These are phyloP conservation scores for Folsomia candida DNA, from an alignment of 2,888 invertebrate species.

Conservation along the genomic window DNA sequence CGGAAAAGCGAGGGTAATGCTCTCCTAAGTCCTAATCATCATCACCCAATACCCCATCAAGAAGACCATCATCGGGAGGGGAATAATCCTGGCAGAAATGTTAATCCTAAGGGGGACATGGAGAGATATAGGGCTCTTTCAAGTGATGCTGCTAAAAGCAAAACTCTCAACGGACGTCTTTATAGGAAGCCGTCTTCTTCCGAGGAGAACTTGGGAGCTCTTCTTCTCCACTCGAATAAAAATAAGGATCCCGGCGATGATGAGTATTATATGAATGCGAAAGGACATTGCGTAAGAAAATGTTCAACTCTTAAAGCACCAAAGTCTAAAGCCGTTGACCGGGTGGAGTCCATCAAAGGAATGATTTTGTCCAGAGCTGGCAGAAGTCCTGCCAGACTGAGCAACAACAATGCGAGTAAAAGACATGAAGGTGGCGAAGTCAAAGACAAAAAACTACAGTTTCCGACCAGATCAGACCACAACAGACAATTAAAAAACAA, in stretches of 20 bases:
- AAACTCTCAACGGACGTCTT: background rate
- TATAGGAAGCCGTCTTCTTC: conserved; percentile 43
- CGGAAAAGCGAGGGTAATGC: conserved; percentile 17
- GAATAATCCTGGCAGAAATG: background rate
- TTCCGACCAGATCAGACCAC: background rate
- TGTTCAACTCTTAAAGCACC: conserved; percentile 48
- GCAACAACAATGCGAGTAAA: conserved; percentile 11
- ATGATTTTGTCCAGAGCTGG: conserved; percentile 40
- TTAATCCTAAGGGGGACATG: conserved; percentile 11
- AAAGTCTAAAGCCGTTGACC: conserved; percentile 38
- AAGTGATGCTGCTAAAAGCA: background rate
- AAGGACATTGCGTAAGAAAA: conserved; percentile 42
- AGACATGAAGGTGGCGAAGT: background rate
- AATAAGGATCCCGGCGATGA: conserved; percentile 21
- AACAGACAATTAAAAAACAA: conserved; percentile 9
- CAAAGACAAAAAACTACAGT: conserved; percentile 15
- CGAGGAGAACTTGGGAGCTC: conserved; percentile 37
- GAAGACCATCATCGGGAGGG: background rate
- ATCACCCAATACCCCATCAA: background rate
- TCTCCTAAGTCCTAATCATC: conserved; percentile 6
- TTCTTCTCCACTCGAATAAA: conserved; percentile 16
- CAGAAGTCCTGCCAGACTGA: conserved; percentile 34
- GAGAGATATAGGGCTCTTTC: background rate
- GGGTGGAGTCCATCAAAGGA: conserved; percentile 48
- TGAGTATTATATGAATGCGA: conserved; percentile 41